These are phyloP conservation scores for Rhinolophus ferrumequinum DNA, from an alignment of 2,113 vertebrate genomes.

Conservation along the genomic window DNA sequence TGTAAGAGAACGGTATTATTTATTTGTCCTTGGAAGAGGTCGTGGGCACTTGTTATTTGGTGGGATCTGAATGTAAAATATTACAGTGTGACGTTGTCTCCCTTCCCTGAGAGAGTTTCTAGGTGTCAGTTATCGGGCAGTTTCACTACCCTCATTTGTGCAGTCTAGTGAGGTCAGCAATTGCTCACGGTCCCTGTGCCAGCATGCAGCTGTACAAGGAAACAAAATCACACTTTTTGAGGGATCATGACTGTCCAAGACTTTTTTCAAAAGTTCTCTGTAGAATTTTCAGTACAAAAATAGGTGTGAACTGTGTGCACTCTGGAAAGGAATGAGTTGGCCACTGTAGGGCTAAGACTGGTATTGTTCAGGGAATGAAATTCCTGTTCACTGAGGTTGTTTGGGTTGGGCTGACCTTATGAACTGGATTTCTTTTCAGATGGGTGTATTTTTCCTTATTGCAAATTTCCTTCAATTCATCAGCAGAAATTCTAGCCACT, in stretches of 20 bases:
- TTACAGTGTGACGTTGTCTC: neutral
- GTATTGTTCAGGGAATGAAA: conserved; percentile 84
- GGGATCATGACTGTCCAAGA: conserved; percentile 6
- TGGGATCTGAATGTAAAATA: neutral
- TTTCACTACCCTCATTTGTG: neutral
- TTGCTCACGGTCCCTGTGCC: neutral
- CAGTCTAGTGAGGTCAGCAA: neutral
- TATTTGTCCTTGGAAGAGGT: neutral
- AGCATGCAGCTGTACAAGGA: neutral
- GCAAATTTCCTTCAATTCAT: conserved; percentile 90
- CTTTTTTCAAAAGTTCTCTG: conserved; percentile 50
- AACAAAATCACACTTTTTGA: conserved; percentile 42
- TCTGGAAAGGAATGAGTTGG: conserved; percentile 75
- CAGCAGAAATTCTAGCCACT: conserved; percentile 81
- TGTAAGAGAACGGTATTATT: neutral
- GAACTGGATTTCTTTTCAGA: conserved; percentile 84
- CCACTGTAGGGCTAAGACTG: conserved; percentile 69
- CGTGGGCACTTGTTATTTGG: neutral
- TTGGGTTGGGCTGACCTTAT: conserved; percentile 83
- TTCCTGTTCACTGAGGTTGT: conserved; percentile 84
- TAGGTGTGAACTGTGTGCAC: conserved; percentile 70
- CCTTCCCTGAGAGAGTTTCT: neutral
- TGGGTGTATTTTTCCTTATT: conserved; percentile 87
- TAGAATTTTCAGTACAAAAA: conserved; percentile 70
- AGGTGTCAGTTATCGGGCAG: too few species aligned